These are phyloP conservation scores for Cardiocondyla obscurior DNA, from an alignment of 1,140 invertebrate species.

Conservation along the genomic window DNA sequence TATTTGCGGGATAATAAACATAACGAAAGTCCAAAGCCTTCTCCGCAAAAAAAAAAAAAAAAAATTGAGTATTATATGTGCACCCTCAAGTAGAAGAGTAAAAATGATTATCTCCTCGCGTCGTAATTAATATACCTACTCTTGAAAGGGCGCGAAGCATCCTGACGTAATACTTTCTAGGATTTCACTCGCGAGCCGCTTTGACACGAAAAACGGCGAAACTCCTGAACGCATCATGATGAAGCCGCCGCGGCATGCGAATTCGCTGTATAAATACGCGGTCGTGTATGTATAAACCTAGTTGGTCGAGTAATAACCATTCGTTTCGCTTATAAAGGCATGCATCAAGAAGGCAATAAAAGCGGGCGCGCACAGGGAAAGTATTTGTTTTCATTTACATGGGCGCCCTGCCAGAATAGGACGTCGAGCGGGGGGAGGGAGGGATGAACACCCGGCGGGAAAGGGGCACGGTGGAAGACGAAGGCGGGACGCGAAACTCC, in stretches of 20 bases:
- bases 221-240: neutral
- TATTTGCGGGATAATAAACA: too few species aligned
- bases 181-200: neutral
- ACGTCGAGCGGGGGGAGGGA: slow-evolving; percentile 19
- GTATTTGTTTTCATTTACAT: slow-evolving; percentile 83
- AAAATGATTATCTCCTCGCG: too few species aligned
- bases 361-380: slow-evolving; percentile 72
- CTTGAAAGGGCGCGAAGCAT: neutral
- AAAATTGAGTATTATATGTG: too few species aligned
- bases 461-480: slow-evolving; percentile 28
- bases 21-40: too few species aligned
- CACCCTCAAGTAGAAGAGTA: too few species aligned
- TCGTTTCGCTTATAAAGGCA: slow-evolving; percentile 81
- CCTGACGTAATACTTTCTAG: neutral
- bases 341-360: slow-evolving; percentile 81
- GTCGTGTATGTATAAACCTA: slow-evolving; percentile 70
- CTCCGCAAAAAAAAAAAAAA: too few species aligned
- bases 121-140: too few species aligned
- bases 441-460: slow-evolving; percentile 6
- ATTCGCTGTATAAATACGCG: slow-evolving; percentile 60
- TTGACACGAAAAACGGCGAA: neutral
- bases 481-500: slow-evolving; percentile 25
- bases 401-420: slow-evolving; percentile 78
- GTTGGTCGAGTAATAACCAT: slow-evolving; percentile 79
- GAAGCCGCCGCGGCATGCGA: slow-evolving; percentile 37